Base-by-base conservation (phyloP, 2,113 vertebrate species). In the Grantiella picta region DNA sequence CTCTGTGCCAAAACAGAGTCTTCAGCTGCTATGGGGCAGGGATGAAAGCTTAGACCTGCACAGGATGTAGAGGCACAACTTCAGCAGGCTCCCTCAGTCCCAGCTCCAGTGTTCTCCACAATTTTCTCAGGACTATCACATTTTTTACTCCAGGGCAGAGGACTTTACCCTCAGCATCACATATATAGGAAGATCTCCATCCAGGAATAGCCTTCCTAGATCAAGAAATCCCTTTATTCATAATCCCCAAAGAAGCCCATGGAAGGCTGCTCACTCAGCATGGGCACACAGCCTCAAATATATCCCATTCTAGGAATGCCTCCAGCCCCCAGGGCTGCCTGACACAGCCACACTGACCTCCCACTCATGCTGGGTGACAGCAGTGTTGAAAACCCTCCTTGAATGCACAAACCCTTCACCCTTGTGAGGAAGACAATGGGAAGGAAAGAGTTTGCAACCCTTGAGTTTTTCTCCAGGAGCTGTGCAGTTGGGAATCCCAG, bases 181-280 rank as follows among this genome's bases (percentile, higher is more conserved):
- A 57, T 16, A 73, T 4, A 84, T n/a, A 60, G 18, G 29, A 87
- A 60, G 29, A 89, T 54, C 14, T 75, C 27, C 28, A 57, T 64
- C 44, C 69, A 77, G 36, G 21, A 84, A 73, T 22, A 45, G 42
- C 15, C 27, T 27, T 71, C 27, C 53, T 76, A 33, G 10, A 31
- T 53, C 77, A 79, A 53, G 24, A 89, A 44, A 17, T 5, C 15
- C 3, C 22, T 44, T 92, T 44, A 60, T 35, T 33, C 28, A 68
- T 0, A 1, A 13, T n/a, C 2, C 15, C 35, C 54, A 57, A 21
- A 69, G 53, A 80, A 65, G 35, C 25, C 21, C 0, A 0, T 9
- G 21, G 45, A 36, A n/a, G 24, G 63, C 45, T 4, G 1, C n/a
- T 38, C 1, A 0, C 36, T 15, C 59, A 49, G 13, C 1, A 0